Evolutionary conservation across 2,113 vertebrate genomes (phyloP).

Genomic region (Procavia capensis): DNA sequence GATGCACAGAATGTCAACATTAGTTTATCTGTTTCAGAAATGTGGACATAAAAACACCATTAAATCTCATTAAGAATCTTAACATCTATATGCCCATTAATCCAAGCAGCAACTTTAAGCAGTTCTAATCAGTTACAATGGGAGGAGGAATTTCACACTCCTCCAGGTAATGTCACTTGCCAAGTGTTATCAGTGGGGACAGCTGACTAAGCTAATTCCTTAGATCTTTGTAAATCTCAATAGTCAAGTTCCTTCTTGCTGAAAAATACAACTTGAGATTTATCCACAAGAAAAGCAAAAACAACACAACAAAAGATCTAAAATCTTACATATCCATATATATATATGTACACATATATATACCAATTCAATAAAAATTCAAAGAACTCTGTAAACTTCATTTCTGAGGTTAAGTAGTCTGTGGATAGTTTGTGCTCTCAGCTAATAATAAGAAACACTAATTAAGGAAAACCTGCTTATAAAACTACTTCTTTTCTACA

Average conservation of each 20-base stretch:
- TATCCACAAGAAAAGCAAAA: conserved; percentile 4
- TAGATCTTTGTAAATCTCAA: conserved; percentile 8
- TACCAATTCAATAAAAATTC: conserved; percentile 28
- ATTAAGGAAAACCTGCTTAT: background rate
- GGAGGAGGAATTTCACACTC: background rate
- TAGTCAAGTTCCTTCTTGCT: conserved; percentile 18
- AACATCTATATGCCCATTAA: conserved; percentile 17
- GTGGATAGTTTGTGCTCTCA: background rate
- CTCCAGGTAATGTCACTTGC: conserved; percentile 40
- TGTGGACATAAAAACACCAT: conserved; percentile 55
- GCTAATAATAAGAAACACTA: conserved; percentile 19
- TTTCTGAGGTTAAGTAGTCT: conserved; percentile 32
- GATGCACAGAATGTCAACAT: conserved; percentile 82
- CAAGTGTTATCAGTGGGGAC: background rate
- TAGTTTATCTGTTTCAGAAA: conserved; percentile 81
- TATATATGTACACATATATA: background rate
- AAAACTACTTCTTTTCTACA: background rate
- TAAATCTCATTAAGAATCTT: conserved; percentile 72
- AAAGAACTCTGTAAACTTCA: conserved; percentile 7
- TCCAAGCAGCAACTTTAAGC: conserved; percentile 44
- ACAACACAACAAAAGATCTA: conserved; percentile 1
- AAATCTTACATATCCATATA: background rate
- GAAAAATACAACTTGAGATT: conserved; percentile 33
- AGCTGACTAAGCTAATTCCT: background rate
- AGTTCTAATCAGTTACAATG: conserved; percentile 34